These are phyloP conservation scores for Hartigia nigra DNA, from an alignment of 2,888 invertebrate genomes.

Conservation along the genomic window DNA sequence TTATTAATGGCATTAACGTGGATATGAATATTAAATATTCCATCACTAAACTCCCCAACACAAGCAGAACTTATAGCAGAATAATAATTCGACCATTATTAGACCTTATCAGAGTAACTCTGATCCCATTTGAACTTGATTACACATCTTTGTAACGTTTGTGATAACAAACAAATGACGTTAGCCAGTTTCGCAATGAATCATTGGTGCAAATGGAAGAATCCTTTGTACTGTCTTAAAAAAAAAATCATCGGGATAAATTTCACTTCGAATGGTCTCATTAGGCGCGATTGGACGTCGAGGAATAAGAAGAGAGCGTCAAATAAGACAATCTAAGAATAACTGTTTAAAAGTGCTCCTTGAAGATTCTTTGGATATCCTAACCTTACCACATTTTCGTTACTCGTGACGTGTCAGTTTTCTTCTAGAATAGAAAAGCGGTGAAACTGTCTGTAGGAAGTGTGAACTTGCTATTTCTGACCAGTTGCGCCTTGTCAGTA, in stretches of 20 bases:
- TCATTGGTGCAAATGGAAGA: neutral
- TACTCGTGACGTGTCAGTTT: neutral
- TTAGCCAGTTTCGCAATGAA: neutral
- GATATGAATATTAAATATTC: neutral
- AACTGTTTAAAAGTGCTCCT: neutral
- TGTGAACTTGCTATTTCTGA: neutral
- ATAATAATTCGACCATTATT: neutral
- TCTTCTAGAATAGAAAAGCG: neutral
- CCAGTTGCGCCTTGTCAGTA: neutral
- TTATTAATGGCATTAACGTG: neutral
- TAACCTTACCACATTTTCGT: neutral
- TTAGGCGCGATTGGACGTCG: neutral
- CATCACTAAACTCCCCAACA: neutral
- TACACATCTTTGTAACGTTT: neutral
- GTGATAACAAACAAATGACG: neutral
- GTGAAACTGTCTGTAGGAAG: neutral
- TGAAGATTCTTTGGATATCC: neutral
- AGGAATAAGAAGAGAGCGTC: neutral
- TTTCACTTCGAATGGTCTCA: neutral
- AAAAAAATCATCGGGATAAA: neutral
- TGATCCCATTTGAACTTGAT: neutral
- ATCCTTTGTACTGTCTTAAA: neutral
- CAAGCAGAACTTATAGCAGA: neutral
- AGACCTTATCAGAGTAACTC: neutral
- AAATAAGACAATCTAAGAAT: neutral